phyloP scores from a whole-genome alignment of 2,113 vertebrate species.

The Lampris megalopsis region DNA sequence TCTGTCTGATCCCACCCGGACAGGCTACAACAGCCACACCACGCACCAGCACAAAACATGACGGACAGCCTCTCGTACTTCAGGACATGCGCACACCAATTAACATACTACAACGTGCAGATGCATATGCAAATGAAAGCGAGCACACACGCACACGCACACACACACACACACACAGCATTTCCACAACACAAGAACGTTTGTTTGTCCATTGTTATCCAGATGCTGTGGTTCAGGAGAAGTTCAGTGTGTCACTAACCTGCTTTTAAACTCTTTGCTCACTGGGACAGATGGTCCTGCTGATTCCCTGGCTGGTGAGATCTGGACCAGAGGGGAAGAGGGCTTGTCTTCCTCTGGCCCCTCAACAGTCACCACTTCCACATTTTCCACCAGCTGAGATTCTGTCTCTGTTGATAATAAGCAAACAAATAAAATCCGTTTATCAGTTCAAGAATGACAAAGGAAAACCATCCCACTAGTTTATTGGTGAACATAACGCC shows the following conservation, averaged over 20 bases:
- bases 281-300: constrained; percentile 84
- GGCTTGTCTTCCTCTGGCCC: constrained; percentile 76
- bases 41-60: constrained; percentile 30
- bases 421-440: not conserved
- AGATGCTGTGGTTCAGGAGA: not conserved
- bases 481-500: not conserved
- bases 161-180: not conserved
- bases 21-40: constrained; percentile 33
- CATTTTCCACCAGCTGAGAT: constrained; percentile 76
- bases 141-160: not conserved
- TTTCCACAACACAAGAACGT: not conserved
- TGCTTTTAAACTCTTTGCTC: constrained; percentile 89
- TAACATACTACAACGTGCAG: not conserved
- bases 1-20: constrained; percentile 30
- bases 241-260: constrained; percentile 76
- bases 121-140: too few species aligned
- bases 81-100: not conserved
- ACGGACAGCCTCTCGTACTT: constrained; percentile 16
- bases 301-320: constrained; percentile 84
- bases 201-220: not conserved
- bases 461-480: not conserved
- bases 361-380: constrained; percentile 85
- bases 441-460: not conserved
- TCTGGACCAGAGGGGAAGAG: constrained; percentile 80
- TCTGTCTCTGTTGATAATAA: constrained; percentile 53